Conservation (phyloP, 2,797 vertebrate genomes). For the Okamejei kenojei region DNA sequence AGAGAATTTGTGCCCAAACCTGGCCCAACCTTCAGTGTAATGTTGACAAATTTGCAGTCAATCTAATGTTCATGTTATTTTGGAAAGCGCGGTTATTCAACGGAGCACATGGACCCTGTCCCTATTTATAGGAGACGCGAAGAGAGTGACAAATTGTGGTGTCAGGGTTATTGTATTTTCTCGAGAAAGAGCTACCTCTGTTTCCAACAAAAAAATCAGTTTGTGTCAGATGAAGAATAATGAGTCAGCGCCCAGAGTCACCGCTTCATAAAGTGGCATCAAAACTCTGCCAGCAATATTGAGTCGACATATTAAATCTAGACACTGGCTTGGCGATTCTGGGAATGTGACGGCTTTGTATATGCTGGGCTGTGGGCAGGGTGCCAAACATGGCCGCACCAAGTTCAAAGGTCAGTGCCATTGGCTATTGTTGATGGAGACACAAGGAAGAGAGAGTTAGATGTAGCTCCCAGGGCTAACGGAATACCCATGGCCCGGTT, state of each 20-base stretch:
- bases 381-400: too few relatives aligned
- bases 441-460: too few relatives aligned
- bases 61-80: background rate
- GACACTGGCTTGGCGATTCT: background rate
- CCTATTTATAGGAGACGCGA: background rate
- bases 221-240: background rate
- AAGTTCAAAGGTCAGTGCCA: too few relatives aligned
- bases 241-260: background rate
- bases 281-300: background rate
- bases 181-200: background rate
- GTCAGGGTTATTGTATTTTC: background rate
- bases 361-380: too few relatives aligned
- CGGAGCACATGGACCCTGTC: background rate
- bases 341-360: too few relatives aligned
- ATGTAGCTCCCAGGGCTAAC: too few relatives aligned
- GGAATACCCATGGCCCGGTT: too few relatives aligned
- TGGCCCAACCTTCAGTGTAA: background rate
- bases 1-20: background rate
- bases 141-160: background rate
- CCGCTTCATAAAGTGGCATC: background rate
- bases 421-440: too few relatives aligned
- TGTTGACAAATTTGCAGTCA: background rate
- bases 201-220: background rate
- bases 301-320: background rate
- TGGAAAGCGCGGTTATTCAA: slow-evolving; percentile 4